Percentiles rank a stretch among this genome's conserved stretches.
phyloP scores from a whole-genome alignment of 1,140 invertebrate genomes.

The Ips nitidus region DNA sequence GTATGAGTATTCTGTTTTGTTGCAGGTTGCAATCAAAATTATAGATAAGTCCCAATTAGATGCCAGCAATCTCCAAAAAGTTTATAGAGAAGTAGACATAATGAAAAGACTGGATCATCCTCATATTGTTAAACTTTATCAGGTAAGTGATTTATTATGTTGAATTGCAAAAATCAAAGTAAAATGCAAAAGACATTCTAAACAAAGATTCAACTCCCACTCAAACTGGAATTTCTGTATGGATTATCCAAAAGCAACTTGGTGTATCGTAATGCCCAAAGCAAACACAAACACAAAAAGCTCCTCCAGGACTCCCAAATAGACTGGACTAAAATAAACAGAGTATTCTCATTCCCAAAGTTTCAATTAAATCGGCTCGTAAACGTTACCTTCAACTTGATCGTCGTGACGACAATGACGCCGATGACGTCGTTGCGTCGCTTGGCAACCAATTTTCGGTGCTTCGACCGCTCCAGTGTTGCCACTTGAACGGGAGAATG shows the following conservation, averaged over 20 bases:
- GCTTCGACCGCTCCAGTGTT: slow-evolving; percentile 9
- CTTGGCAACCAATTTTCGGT: slow-evolving; percentile 38
- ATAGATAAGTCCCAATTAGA: slow-evolving; percentile 96
- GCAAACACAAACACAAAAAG: too few species aligned
- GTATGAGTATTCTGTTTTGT: slow-evolving; percentile 48
- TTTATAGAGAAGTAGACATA: slow-evolving; percentile 97
- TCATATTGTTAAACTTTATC: slow-evolving; percentile 96
- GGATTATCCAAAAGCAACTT: too few species aligned
- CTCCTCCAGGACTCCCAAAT: too few species aligned
- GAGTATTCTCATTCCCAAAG: slow-evolving; percentile 5
- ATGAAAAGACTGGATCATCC: slow-evolving; percentile 96
- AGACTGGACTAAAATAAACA: background rate
- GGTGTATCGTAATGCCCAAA: too few species aligned
- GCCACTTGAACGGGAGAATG: slow-evolving; percentile 3
- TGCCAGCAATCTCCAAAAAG: slow-evolving; percentile 94
- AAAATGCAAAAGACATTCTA: too few species aligned
- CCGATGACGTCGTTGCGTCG: slow-evolving; percentile 47
- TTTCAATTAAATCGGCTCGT: slow-evolving; percentile 38
- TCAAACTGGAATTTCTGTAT: too few species aligned
- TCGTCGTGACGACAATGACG: slow-evolving; percentile 48
- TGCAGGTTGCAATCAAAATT: slow-evolving; percentile 96
- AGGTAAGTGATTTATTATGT: slow-evolving; percentile 63
- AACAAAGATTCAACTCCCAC: too few species aligned
- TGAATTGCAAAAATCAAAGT: background rate
- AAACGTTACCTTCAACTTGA: slow-evolving; percentile 51